Conservation (phyloP, 2,113 vertebrate species). For the Siniperca knerii region DNA sequence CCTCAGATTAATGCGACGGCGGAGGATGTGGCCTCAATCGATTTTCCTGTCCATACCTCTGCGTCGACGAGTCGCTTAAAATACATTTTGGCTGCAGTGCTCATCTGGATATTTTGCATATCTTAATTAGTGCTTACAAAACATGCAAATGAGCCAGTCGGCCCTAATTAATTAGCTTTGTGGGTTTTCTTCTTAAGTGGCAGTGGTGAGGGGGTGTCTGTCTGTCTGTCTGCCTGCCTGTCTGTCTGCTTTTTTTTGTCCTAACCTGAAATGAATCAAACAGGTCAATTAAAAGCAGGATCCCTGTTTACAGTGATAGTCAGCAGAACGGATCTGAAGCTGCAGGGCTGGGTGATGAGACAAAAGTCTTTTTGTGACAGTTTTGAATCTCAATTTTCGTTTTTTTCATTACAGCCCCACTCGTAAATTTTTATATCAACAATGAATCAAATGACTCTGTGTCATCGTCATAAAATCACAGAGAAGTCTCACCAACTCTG, state of each 20-base stretch:
- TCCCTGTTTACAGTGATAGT: background rate
- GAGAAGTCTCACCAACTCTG: background rate
- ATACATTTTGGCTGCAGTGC: slow-evolving; percentile 34
- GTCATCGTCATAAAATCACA: no score
- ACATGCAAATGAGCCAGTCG: slow-evolving; percentile 58
- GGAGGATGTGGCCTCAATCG: slow-evolving; percentile 39
- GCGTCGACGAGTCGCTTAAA: background rate
- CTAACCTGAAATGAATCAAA: slow-evolving; percentile 49
- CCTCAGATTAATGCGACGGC: slow-evolving; percentile 8
- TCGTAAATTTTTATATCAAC: background rate
- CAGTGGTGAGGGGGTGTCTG: background rate
- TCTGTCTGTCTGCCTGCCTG: slow-evolving; percentile 5
- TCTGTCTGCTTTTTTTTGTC: background rate
- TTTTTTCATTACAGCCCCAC: background rate
- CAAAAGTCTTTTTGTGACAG: background rate
- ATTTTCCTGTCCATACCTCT: slow-evolving; percentile 11
- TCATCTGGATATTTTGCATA: slow-evolving; percentile 68
- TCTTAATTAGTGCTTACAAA: slow-evolving; percentile 73
- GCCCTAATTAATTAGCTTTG: slow-evolving; percentile 58
- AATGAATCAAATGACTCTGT: background rate
- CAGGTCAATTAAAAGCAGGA: slow-evolving; percentile 20
- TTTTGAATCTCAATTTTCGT: background rate
- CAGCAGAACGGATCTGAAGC: slow-evolving; percentile 4
- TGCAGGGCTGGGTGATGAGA: background rate
- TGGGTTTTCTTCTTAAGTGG: slow-evolving; percentile 52